A percentile compares a stretch with the other conserved stretches of the same genome.
phyloP scores from a whole-genome alignment of 2,888 invertebrate genomes.

The Chrysolina haemoptera region DNA sequence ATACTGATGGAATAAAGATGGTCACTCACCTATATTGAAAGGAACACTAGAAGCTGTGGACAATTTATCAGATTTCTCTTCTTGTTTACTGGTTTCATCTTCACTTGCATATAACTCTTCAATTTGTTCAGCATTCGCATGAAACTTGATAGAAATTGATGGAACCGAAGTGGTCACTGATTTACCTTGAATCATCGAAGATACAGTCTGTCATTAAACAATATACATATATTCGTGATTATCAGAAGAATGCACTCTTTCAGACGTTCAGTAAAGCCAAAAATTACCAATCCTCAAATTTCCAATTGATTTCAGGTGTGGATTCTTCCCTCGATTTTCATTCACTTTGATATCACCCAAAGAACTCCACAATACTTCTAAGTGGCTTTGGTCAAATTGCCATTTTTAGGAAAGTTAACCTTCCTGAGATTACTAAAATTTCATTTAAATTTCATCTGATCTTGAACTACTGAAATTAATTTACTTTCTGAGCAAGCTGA shows the following conservation, averaged over 20 bases:
- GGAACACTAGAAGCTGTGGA: constrained; percentile 38
- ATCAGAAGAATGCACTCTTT: neutral
- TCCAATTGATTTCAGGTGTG: too few relatives aligned
- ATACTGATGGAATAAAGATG: neutral
- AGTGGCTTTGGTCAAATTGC: too few relatives aligned
- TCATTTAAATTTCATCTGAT: too few relatives aligned
- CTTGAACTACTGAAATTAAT: too few relatives aligned
- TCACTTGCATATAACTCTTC: constrained; percentile 79
- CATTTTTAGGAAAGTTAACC: too few relatives aligned
- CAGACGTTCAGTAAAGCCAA: neutral
- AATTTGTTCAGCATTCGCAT: constrained; percentile 83
- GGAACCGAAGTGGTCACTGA: constrained; percentile 69
- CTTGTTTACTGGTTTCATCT: constrained; percentile 67
- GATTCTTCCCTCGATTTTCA: too few relatives aligned
- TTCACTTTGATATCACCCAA: too few relatives aligned
- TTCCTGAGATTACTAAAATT: too few relatives aligned
- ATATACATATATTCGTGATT: too few relatives aligned
- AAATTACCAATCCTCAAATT: too few relatives aligned
- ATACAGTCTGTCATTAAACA: constrained; percentile 8
- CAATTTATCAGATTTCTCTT: constrained; percentile 44
- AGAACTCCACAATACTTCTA: too few relatives aligned
- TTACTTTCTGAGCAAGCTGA: too few relatives aligned
- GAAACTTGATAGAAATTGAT: constrained; percentile 78
- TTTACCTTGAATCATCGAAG: constrained; percentile 62
- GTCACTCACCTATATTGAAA: constrained; percentile 34